Base-by-base conservation (phyloP, 2,797 vertebrate species). In the Channa striata region DNA sequence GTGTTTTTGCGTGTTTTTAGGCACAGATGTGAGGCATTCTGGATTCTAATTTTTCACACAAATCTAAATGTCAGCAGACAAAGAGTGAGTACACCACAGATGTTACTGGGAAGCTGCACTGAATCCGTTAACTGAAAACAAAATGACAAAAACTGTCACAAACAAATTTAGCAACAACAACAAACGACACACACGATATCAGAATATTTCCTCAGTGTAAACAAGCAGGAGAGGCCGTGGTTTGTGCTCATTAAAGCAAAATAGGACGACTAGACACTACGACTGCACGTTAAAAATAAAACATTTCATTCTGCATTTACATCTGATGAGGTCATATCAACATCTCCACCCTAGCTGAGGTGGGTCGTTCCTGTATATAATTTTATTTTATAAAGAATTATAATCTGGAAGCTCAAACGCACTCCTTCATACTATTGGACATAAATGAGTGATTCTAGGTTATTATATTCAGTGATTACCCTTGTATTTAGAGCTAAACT, bases 261-360 rank as follows among this genome's bases (percentile, higher is more conserved):
- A 12, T 49, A 48, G 47, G 65, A 56, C 3, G n/a, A 59, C 65
- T 37, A 44, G 44, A 61, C 37, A 56, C 53, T 46, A 6, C 11
- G 30, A 62, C 44, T 65, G 69, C 46, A 1, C 58, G 51, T 33
- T 47, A 17, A 58, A 68, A 68, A 86, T 77, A 72, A 81, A 68
- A 77, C 44, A n/a, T n/a, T n/a, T n/a, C n/a, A n/a, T n/a, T n/a
- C n/a, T n/a, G n/a, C n/a, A n/a, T n/a, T n/a, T n/a, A n/a, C n/a
- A n/a, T n/a, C n/a, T n/a, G n/a, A n/a, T n/a, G n/a, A n/a, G n/a
- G n/a, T n/a, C n/a, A n/a, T n/a, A n/a, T n/a, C n/a, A n/a, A n/a
- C n/a, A 44, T 47, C 59, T 37, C 59, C 20, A 60, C 50, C 71
- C 33, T 53, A 48, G n/a, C n/a, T n/a, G n/a, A n/a, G n/a, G n/a